Conservation (phyloP, 2,888 invertebrate genomes). For the Sympetrum striolatum region DNA sequence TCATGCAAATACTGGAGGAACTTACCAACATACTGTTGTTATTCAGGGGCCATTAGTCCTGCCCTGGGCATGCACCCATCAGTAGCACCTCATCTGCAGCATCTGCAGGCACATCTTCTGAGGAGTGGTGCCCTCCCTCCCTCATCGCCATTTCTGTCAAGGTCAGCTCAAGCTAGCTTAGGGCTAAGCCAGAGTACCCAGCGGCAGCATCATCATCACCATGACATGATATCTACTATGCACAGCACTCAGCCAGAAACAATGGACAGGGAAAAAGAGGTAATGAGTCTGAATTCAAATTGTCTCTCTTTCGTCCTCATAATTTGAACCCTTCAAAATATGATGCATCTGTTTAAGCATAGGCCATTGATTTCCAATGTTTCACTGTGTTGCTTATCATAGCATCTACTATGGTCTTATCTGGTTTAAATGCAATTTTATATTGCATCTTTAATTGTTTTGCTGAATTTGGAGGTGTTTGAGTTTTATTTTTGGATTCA, state of each 20-base stretch:
- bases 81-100: slow-evolving; percentile 72
- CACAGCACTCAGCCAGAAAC: slow-evolving; percentile 8
- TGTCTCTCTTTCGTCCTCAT: neutral
- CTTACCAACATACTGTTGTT: slow-evolving; percentile 1
- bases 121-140: slow-evolving; percentile 66
- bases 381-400: too few species aligned
- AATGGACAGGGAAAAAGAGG: slow-evolving; percentile 15
- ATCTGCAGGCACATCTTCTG: slow-evolving; percentile 81
- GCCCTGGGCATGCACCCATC: slow-evolving; percentile 73
- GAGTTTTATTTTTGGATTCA: too few species aligned
- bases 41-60: slow-evolving; percentile 79
- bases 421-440: too few species aligned
- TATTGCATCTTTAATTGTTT: too few species aligned
- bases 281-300: neutral
- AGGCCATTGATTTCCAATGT: too few species aligned
- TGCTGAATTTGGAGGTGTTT: too few species aligned
- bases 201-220: slow-evolving; percentile 27
- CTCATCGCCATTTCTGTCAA: slow-evolving; percentile 59
- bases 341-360: neutral
- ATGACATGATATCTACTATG: slow-evolving; percentile 2
- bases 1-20: too few species aligned
- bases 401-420: too few species aligned
- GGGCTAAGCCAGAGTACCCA: neutral
- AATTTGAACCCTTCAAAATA: neutral
- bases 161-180: slow-evolving; percentile 18